These are phyloP conservation scores for Dinoponera quadriceps DNA, from an alignment of 1,140 invertebrate genomes.

Conservation along the genomic window DNA sequence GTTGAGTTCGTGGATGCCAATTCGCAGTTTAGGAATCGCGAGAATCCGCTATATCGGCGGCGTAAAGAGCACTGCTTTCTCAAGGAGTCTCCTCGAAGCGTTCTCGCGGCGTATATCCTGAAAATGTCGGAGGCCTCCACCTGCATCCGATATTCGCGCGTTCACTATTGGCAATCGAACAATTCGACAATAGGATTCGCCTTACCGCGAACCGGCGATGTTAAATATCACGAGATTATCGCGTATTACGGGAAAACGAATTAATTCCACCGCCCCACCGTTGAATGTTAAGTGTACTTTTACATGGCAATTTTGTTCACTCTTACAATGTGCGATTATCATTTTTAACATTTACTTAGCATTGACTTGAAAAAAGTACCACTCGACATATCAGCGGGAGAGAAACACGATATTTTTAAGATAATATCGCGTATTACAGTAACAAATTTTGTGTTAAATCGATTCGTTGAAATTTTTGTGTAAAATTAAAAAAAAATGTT, in stretches of 20 bases:
- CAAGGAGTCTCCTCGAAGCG: slow-evolving; percentile 7
- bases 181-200: slow-evolving; percentile 24
- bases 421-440: too few relatives aligned
- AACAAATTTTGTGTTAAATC: too few relatives aligned
- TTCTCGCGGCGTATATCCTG: slow-evolving; percentile 9
- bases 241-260: not conserved
- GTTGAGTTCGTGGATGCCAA: not conserved
- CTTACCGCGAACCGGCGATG: not conserved
- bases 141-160: not conserved
- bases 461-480: too few relatives aligned
- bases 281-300: not conserved
- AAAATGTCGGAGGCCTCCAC: slow-evolving; percentile 34
- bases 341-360: not conserved
- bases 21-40: slow-evolving; percentile 27
- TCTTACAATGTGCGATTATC: not conserved
- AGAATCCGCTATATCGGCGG: not conserved
- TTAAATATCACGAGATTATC: slow-evolving; percentile 27
- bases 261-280: not conserved
- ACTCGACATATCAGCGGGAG: not conserved
- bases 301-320: not conserved
- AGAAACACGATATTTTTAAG: not conserved
- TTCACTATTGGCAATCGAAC: not conserved
- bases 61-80: slow-evolving; percentile 49
- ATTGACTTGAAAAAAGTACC: not conserved
- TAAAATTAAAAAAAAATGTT: too few relatives aligned